phyloP scores from a whole-genome alignment of 2,797 vertebrate genomes.

The Phoebastria nigripes region DNA sequence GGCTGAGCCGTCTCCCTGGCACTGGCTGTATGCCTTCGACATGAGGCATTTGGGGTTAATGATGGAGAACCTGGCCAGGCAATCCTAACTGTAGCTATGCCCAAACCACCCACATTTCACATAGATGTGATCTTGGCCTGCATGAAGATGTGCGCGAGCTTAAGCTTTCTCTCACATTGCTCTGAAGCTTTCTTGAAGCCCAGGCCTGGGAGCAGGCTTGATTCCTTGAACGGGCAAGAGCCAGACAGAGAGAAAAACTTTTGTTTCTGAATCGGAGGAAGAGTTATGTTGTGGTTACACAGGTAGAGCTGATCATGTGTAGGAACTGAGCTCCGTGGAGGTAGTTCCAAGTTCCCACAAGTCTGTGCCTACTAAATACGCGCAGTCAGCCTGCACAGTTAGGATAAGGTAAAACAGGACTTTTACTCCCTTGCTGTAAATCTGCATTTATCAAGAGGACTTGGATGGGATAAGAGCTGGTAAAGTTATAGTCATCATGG shows the following conservation, averaged over 20 bases:
- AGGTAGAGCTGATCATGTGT: rapidly evolving
- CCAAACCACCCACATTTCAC: neutral
- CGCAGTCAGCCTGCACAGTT: neutral
- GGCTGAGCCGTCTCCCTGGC: neutral
- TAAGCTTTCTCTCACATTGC: neutral
- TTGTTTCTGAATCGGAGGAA: neutral
- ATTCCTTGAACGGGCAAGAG: neutral
- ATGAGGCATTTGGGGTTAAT: neutral
- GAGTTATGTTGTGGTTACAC: neutral
- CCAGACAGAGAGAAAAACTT: neutral
- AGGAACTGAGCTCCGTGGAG: neutral
- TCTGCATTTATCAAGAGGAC: neutral
- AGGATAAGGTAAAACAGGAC: neutral
- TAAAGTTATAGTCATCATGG: neutral
- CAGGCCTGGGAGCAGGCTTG: neutral
- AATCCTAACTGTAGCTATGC: neutral
- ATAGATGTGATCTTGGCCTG: neutral
- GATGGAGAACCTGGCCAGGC: neutral
- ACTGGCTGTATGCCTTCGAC: neutral
- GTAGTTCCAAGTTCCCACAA: neutral
- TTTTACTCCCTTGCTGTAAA: neutral
- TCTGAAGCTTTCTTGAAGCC: neutral
- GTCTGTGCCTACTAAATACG: neutral
- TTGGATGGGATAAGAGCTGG: neutral
- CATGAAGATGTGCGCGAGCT: neutral